Evolutionary conservation across 2,888 invertebrate species (phyloP), one percentile per base, ranked within the genome.

Genomic region (Megalurothrips usitatus): DNA sequence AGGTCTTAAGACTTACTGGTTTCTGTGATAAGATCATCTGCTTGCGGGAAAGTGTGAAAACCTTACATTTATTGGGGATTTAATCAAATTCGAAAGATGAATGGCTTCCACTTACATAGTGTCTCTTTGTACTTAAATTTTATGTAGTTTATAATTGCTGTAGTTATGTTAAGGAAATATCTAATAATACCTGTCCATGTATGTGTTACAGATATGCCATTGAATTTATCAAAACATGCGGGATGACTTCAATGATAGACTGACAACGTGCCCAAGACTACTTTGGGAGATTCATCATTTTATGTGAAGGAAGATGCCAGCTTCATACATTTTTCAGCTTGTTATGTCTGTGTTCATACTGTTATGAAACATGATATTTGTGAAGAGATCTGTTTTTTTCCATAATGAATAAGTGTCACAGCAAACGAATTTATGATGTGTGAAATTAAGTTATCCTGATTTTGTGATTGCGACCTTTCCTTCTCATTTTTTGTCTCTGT

Each of bases 201-300:
- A 85, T 85, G 84, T 83, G 83, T 92, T 92, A 82, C 91, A 95
- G 95, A 95, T 93, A 92, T 94, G 91, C 95, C 95, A 88, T 90
- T 95, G 88, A 95, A 95, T 90, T 90, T 95, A 89, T 95, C 95
- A 87, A 95, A 95, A 91, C 94, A 95, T 90, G 90, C 90, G 86
- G 90, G 90, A 87, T 91, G 89, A 90, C 82, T 75, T 75, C 26
- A 26, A 26, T 8, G 23, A 12, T 26, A 26, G 68, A 75, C 68
- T 26, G 26, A 26, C 68, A 23, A 23, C n/a, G 11, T 11, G 2
- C 52, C 52, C 52, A 52, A 52, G 52, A 17, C 14, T 52, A 17
- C 12, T 6, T 19, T 58, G 58, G 58, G 17, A 19, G 58, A 43
- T 43, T 43, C 34, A 43, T 43, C 14, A 14, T 58, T 58, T 17